These are phyloP conservation scores for Luehdorfia chinensis DNA, from an alignment of 1,140 invertebrate genomes.

Conservation along the genomic window DNA sequence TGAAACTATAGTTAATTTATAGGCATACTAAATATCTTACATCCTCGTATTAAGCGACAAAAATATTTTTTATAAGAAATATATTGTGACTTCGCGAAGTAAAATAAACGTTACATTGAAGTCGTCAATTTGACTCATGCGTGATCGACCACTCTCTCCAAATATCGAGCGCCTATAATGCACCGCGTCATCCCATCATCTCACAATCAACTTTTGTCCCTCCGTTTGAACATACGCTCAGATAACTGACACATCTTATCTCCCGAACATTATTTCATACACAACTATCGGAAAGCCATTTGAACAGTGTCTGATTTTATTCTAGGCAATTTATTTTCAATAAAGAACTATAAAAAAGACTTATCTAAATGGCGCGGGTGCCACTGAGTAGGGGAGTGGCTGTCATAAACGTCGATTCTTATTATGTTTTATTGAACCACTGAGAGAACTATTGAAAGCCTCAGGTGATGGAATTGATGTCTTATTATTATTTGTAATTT, in stretches of 20 bases:
- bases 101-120: no score
- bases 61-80: no score
- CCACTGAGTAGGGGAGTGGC: slow-evolving; percentile 56
- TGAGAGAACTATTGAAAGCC: slow-evolving; percentile 37
- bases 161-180: slow-evolving; percentile 1
- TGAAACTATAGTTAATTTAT: no score
- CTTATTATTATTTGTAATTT: no score
- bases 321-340: slow-evolving; percentile 77
- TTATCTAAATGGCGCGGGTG: slow-evolving; percentile 72
- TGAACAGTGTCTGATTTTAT: slow-evolving; percentile 71
- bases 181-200: slow-evolving; percentile 23
- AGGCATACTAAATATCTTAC: no score
- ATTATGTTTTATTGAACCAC: slow-evolving; percentile 56
- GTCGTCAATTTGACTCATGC: no score
- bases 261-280: slow-evolving; percentile 70
- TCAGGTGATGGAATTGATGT: background rate
- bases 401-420: slow-evolving; percentile 66
- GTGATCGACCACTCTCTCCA: background rate
- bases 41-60: no score
- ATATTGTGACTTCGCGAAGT: no score
- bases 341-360: slow-evolving; percentile 77
- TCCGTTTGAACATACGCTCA: slow-evolving; percentile 45
- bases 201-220: slow-evolving; percentile 24
- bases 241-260: slow-evolving; percentile 69
- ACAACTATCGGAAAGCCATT: slow-evolving; percentile 75